Evolutionary conservation across 2,113 vertebrate genomes (phyloP).

Genomic region (Parotia lawesii): DNA sequence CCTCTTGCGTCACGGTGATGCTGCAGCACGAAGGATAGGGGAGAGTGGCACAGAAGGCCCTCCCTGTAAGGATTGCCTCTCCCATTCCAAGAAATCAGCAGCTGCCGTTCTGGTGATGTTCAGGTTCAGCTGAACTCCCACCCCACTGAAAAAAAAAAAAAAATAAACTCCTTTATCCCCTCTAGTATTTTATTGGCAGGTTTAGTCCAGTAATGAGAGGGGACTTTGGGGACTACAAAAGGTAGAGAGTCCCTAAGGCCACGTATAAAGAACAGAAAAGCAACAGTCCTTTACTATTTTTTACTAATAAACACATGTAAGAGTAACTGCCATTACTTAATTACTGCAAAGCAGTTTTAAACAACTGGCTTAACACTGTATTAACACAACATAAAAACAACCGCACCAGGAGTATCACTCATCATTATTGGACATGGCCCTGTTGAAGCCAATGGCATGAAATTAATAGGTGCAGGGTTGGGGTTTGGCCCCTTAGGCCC

Average conservation of each 20-base stretch:
- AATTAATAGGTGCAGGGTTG: conserved; percentile 32
- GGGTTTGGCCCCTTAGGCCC: neutral
- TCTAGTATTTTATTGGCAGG: conserved; percentile 22
- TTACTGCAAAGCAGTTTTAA: conserved; percentile 62
- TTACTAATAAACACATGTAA: conserved; percentile 55
- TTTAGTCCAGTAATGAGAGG: conserved; percentile 15
- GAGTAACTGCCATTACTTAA: conserved; percentile 51
- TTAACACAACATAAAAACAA: conserved; percentile 63
- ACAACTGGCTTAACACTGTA: conserved; percentile 62
- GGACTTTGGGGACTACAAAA: conserved; percentile 47
- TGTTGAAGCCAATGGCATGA: conserved; percentile 23
- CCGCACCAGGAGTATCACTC: conserved; percentile 7
- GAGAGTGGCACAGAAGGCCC: neutral
- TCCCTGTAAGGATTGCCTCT: neutral
- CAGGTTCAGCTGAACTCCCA: conserved; percentile 2
- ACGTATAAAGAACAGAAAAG: conserved; percentile 12
- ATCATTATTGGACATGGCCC: conserved; percentile 2
- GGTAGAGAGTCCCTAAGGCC: conserved; percentile 15
- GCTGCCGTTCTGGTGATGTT: neutral
- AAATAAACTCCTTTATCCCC: neutral
- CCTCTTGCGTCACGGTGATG: accelerated
- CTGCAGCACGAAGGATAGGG: accelerated
- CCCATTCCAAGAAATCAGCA: neutral
- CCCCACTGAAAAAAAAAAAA: neutral
- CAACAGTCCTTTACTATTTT: conserved; percentile 27